Percentiles rank a stretch among this genome's conserved stretches.
Conservation (phyloP, 1,140 invertebrate species). For the Ephestia elutella region DNA sequence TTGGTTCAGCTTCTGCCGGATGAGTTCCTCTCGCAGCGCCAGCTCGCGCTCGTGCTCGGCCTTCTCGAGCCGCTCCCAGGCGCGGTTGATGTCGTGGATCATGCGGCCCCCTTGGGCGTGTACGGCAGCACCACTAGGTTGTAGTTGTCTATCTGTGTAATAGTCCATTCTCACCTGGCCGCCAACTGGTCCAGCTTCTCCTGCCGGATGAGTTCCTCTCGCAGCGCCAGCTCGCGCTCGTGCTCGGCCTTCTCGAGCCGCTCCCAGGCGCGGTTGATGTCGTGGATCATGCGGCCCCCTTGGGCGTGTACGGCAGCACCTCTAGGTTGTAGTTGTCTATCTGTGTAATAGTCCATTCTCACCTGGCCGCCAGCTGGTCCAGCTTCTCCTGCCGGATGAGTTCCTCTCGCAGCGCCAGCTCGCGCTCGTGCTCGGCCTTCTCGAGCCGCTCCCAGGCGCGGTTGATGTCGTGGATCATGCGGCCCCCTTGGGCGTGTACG, state of each 20-base stretch:
- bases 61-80: slow-evolving; percentile 98
- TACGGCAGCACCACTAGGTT: too few relatives aligned
- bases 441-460: slow-evolving; percentile 98
- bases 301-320: too few relatives aligned
- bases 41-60: slow-evolving; percentile 98
- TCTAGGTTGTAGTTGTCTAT: too few relatives aligned
- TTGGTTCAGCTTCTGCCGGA: slow-evolving; percentile 98
- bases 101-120: slow-evolving; percentile 95
- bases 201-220: too few relatives aligned
- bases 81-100: slow-evolving; percentile 99
- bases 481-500: slow-evolving; percentile 96
- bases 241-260: too few relatives aligned
- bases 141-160: too few relatives aligned
- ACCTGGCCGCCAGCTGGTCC: slow-evolving; percentile 95
- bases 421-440: slow-evolving; percentile 98
- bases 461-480: slow-evolving; percentile 99
- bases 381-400: slow-evolving; percentile 99
- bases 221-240: too few relatives aligned
- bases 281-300: too few relatives aligned
- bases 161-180: too few relatives aligned
- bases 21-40: slow-evolving; percentile 96
- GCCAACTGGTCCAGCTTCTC: too few relatives aligned
- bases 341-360: too few relatives aligned
- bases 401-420: slow-evolving; percentile 96
- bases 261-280: too few relatives aligned